Base-by-base conservation (phyloP, 2,888 invertebrate genomes). In the Drosophila prolongata region DNA sequence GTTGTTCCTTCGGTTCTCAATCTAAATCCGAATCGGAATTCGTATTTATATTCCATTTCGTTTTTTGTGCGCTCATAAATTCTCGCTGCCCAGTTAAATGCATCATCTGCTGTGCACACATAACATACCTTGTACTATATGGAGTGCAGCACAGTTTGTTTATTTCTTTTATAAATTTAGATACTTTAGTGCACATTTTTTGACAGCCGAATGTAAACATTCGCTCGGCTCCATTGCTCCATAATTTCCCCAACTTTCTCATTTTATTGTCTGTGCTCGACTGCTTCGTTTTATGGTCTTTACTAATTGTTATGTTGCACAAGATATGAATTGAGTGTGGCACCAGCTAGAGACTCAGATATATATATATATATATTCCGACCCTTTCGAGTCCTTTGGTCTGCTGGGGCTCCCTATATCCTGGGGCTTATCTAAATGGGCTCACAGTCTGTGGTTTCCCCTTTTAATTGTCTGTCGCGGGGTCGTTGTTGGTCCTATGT, bases 101-200 rank as follows among this genome's bases (percentile, higher is more conserved):
- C 88, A 86, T 75, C 80, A 80, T 70, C 38, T 60, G 47, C 65
- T 54, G 69, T 56, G 61, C 60, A 73, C 30, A 46, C 75, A 50
- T 46, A 70, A 46, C 75, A 50, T 46, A 70, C 46, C 66, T 61
- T 24, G 19, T 53, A 60, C 50, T 66, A 57, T 58, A 50, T 55
- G 42, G 72, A 70, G 46, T 73, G 53, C 34, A 54, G 55, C 54
- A 5, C 8, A 1, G 34, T 53, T 57, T 60, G 80, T 88, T 86
- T 88, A 86, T 84, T 88, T 84, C 88, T 70, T 70, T 78, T 86
- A 79, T 86, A 88, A 84, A 88, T 86, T 84, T 84, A 84, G 83
- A 78, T 88, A 88, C 83, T 86, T 85, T 87, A 71, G 80, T 81
- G 82, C 79, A 82, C 76, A 76, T 59, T 52, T 59, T 53, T 73